These are phyloP conservation scores for Psephotus haematonotus DNA, from an alignment of 2,113 vertebrate genomes.

Conservation along the genomic window DNA sequence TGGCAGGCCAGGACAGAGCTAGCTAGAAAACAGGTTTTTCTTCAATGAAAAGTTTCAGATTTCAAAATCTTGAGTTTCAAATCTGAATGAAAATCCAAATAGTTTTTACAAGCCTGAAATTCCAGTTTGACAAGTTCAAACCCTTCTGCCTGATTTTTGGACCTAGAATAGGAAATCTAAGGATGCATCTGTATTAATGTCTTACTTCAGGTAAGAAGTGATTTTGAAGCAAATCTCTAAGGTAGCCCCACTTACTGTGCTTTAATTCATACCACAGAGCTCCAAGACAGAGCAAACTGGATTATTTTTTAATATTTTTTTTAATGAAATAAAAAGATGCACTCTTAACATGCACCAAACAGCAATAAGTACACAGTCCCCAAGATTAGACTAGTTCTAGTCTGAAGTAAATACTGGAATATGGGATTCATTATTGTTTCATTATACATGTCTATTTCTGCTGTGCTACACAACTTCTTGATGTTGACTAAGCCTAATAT, in stretches of 20 bases:
- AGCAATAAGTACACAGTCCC: not conserved
- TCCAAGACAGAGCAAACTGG: not conserved
- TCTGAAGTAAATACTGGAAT: not conserved
- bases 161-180: not conserved
- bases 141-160: not conserved
- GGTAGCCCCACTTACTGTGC: not conserved
- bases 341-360: fast-evolving
- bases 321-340: not conserved
- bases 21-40: not conserved
- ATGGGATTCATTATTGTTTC: not conserved
- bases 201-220: not conserved
- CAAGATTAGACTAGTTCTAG: not conserved
- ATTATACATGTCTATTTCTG: not conserved
- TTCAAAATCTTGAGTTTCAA: not conserved
- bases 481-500: not conserved
- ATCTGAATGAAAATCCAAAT: not conserved
- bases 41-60: not conserved
- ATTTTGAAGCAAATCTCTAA: not conserved
- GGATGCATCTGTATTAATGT: not conserved
- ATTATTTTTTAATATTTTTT: not conserved
- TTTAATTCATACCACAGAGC: not conserved
- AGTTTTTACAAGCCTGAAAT: not conserved
- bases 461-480: not conserved
- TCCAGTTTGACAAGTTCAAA: not conserved
- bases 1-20: not conserved